A percentile compares a stretch with the other conserved stretches of the same genome.
Evolutionary conservation across 2,888 invertebrate species (phyloP).

Genomic region (Mesoligia furuncula): DNA sequence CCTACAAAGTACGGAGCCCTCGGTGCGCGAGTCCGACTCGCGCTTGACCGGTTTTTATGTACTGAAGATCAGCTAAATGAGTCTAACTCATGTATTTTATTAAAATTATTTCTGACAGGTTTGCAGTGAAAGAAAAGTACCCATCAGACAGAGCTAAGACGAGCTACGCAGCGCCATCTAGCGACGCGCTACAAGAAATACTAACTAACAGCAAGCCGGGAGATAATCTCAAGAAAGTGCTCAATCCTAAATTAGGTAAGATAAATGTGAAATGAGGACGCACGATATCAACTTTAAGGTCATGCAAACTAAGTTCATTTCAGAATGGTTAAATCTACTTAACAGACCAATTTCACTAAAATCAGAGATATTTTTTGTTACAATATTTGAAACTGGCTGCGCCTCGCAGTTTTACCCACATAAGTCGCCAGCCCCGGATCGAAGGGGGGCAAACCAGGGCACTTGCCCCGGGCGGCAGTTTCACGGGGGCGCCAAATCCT

Average conservation of each 20-base stretch:
- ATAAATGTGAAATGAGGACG: background rate
- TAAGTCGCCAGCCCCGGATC: too few relatives aligned
- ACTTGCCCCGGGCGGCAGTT: too few relatives aligned
- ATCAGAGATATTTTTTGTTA: background rate
- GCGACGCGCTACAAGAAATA: conserved; percentile 90
- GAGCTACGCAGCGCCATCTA: conserved; percentile 88
- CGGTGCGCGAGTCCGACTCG: too few relatives aligned
- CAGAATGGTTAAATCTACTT: background rate
- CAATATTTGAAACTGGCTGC: background rate
- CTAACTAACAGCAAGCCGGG: conserved; percentile 92
- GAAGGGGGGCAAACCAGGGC: too few relatives aligned
- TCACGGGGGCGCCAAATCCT: too few relatives aligned
- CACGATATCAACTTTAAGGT: background rate
- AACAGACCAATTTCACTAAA: background rate
- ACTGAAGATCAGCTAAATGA: background rate
- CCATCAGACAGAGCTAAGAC: conserved; percentile 94
- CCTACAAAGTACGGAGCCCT: too few relatives aligned
- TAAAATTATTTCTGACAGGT: conserved; percentile 83
- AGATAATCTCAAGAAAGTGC: conserved; percentile 94
- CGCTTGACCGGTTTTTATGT: background rate
- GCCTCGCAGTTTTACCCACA: too few relatives aligned
- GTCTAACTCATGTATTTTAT: background rate
- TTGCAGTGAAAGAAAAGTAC: conserved; percentile 98
- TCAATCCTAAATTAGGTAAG: conserved; percentile 94
- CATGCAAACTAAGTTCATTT: background rate